A percentile compares a stretch with the other conserved stretches of the same genome.
Conservation (phyloP, 2,888 invertebrate species). For the Lagria hirta region DNA sequence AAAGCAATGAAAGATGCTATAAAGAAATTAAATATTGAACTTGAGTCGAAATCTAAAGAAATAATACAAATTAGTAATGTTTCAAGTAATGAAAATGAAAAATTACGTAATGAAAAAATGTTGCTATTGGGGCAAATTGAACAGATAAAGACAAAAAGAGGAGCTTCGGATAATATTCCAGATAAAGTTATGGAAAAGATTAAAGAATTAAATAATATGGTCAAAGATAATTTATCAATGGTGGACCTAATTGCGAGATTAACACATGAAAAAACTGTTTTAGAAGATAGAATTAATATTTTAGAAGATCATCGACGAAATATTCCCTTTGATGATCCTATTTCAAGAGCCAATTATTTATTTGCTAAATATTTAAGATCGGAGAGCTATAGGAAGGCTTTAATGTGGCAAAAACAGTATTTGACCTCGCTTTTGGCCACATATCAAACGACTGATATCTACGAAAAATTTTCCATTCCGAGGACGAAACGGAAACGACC, state of each 20-base stretch:
- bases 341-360: conserved; percentile 56
- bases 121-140: conserved; percentile 56
- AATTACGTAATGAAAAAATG: conserved; percentile 3
- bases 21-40: conserved; percentile 1
- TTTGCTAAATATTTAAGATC: conserved; percentile 72
- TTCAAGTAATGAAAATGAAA: neutral
- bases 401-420: conserved; percentile 90
- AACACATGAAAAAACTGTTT: conserved; percentile 54
- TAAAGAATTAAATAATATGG: conserved; percentile 56
- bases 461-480: too few relatives aligned
- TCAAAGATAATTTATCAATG: conserved; percentile 59
- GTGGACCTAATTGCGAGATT: conserved; percentile 51
- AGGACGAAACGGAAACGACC: neutral
- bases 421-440: conserved; percentile 56
- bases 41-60: conserved; percentile 13
- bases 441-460: conserved; percentile 4
- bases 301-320: conserved; percentile 46
- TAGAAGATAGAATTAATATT: conserved; percentile 56
- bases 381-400: conserved; percentile 83
- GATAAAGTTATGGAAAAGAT: conserved; percentile 50
- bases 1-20: conserved; percentile 1
- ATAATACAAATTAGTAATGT: conserved; percentile 1
- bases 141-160: conserved; percentile 43
- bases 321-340: conserved; percentile 45
- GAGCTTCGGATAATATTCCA: conserved; percentile 32